phyloP scores from a whole-genome alignment of 2,888 invertebrate species.

The Cephalotes varians region DNA sequence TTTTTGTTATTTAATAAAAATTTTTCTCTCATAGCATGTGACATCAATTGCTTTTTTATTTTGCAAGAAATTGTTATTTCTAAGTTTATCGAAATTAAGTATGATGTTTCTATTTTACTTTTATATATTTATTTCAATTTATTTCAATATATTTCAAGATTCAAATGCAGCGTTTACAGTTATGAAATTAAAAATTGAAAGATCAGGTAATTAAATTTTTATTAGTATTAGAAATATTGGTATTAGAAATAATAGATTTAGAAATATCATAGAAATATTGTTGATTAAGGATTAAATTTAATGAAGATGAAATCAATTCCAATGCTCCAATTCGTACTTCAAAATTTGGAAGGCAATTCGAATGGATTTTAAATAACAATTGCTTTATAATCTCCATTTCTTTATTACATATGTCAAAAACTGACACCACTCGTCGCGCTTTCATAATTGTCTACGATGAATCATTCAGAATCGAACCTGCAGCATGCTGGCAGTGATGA shows the following conservation, averaged over 20 bases:
- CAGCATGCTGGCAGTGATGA: conserved; percentile 5
- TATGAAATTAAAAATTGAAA: not conserved
- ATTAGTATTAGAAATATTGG: no score
- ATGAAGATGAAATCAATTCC: not conserved
- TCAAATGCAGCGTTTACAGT: not conserved
- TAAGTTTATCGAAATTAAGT: not conserved
- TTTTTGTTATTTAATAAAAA: conserved; percentile 2
- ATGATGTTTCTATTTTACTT: not conserved
- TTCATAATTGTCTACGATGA: not conserved
- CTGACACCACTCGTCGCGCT: not conserved
- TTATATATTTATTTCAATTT: not conserved
- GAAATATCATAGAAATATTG: not conserved
- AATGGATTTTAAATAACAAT: not conserved
- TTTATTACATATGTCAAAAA: not conserved
- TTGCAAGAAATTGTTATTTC: not conserved
- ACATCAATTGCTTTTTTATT: not conserved
- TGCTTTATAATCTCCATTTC: not conserved
- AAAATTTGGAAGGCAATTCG: not conserved
- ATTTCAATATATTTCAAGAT: not conserved
- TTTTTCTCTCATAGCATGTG: not conserved
- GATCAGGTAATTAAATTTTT: no score
- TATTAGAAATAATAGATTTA: no score
- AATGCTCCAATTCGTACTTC: not conserved
- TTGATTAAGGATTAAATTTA: not conserved
- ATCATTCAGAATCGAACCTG: conserved; percentile 18